Percentiles rank a stretch among this genome's conserved stretches.
phyloP scores from a whole-genome alignment of 2,113 vertebrate genomes.

The Microtus richardsoni region DNA sequence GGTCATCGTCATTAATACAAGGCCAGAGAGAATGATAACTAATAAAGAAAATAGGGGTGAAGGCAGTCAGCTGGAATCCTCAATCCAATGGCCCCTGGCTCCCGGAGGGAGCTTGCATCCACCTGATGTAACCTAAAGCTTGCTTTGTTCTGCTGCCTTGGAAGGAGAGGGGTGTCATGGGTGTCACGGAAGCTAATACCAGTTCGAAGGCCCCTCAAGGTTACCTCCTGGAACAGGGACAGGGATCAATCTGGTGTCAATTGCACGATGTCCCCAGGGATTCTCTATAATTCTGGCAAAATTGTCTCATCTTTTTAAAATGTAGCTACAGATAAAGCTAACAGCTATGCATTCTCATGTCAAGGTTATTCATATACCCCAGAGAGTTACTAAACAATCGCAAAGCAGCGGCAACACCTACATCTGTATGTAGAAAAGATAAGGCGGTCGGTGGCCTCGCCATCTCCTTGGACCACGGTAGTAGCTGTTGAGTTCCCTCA shows the following conservation, averaged over 20 bases:
- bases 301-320: background rate
- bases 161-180: background rate
- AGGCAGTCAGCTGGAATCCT: background rate
- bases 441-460: background rate
- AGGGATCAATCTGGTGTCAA: background rate
- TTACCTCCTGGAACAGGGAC: background rate
- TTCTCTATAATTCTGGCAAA: background rate
- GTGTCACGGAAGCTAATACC: background rate
- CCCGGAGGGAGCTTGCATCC: background rate
- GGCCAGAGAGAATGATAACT: conserved; percentile 11
- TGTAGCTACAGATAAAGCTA: conserved; percentile 28
- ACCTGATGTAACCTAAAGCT: background rate
- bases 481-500: background rate
- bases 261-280: background rate
- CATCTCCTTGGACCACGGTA: background rate
- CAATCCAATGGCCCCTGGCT: background rate
- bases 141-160: background rate
- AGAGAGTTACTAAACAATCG: background rate
- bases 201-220: background rate
- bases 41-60: background rate
- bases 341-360: background rate
- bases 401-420: background rate
- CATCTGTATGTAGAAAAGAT: background rate
- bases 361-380: background rate
- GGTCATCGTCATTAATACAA: background rate